Base-by-base conservation (phyloP, 2,797 vertebrate species). In the Poeciliopsis presidionis region DNA sequence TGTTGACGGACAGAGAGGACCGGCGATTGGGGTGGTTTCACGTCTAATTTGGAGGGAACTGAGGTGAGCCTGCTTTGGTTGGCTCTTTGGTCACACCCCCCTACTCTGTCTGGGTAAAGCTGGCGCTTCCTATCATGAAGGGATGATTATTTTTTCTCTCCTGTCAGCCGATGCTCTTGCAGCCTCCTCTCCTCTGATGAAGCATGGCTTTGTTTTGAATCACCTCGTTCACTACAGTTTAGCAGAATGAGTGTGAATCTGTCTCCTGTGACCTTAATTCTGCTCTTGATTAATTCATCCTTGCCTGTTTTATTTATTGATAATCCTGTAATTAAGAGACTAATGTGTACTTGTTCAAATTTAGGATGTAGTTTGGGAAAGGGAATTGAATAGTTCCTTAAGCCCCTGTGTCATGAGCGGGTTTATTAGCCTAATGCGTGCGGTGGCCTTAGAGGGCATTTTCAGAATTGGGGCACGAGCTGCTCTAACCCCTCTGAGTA, bases 1-100 rank as follows among this genome's bases (percentile, higher is more conserved):
- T 11, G 85, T 67, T 67, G 25, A 25, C 86, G 82, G 88, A 79
- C 86, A 84, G 90, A 90, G 92, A 90, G 88, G 90, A 88, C 87
- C 78, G 81, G 82, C 61, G 57, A 74, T 81, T 83, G 79, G 79
- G 41, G 81, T 86, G 74, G 63, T 81, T 84, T 63, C 81, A 74
- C 25, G 77, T 78, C 3, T 6, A 46, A 45, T 87, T 88, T 89
- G 93, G 92, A 90, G 80, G 81, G 63, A 45, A 12, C 63, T 33
- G 72, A 65, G 57, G 47, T 63, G 18, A 79, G 86, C 76, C 81
- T 81, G 82, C 90, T 76, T 75, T 91, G 87, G 81, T 73, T 80
- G 84, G 84, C 76, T 43, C 78, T 16, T 5, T 25, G 36, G 36
- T 41, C 63, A 67, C 63, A 59, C 74, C 30, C 74, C 86, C 85